Conservation (phyloP, 2,888 invertebrate genomes). For the Spodoptera exigua region DNA sequence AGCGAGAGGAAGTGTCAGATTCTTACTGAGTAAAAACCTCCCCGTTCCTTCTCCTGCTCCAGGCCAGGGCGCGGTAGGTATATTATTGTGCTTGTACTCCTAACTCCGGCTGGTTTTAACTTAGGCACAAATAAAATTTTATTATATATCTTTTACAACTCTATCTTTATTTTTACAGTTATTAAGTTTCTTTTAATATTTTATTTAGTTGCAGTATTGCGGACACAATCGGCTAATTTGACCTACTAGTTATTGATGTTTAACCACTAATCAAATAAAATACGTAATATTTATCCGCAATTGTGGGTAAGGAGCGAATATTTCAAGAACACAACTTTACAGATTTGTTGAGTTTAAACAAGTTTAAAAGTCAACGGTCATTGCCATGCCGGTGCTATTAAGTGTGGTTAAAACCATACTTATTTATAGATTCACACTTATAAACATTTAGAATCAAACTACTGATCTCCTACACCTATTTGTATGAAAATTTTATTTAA, state of each 20-base stretch:
- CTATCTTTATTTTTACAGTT: too few relatives aligned
- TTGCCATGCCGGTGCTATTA: conserved; percentile 35
- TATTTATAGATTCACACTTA: conserved; percentile 27
- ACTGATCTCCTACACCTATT: conserved; percentile 17
- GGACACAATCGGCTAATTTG: too few relatives aligned
- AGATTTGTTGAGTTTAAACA: conserved; percentile 18
- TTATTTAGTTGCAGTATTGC: too few relatives aligned
- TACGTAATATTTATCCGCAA: not conserved
- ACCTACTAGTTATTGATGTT: not conserved
- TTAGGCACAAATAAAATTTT: too few relatives aligned
- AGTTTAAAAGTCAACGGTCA: conserved; percentile 50
- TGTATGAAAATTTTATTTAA: conserved; percentile 34
- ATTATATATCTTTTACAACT: too few relatives aligned
- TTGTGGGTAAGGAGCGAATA: not conserved
- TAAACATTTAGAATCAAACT: conserved; percentile 30
- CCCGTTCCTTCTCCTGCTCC: too few relatives aligned
- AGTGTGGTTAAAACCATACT: conserved; percentile 16
- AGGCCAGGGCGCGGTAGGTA: too few relatives aligned
- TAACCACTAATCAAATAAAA: conserved; percentile 1
- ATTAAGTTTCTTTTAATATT: too few relatives aligned
- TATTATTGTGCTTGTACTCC: too few relatives aligned
- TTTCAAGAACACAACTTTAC: conserved; percentile 18
- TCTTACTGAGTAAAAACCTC: too few relatives aligned
- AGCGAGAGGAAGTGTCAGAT: too few relatives aligned
- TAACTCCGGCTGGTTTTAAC: too few relatives aligned